phyloP scores from a whole-genome alignment of 2,113 vertebrate genomes.

The Falco punctatus region DNA sequence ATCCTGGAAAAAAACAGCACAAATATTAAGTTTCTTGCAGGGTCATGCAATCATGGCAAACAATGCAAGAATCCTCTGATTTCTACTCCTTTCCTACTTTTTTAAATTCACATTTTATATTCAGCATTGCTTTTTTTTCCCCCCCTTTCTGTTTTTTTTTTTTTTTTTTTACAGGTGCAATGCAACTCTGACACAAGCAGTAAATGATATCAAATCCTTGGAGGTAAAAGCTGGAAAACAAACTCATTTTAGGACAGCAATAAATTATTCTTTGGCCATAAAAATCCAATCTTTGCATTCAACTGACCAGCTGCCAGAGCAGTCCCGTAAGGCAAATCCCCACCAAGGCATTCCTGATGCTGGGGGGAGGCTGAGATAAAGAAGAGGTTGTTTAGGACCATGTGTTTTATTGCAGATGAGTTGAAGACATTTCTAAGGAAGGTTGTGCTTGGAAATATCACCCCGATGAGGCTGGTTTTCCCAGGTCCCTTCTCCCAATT shows the following conservation, averaged over 20 bases:
- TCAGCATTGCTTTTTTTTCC: neutral
- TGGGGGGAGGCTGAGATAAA: neutral
- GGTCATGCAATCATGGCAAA: neutral
- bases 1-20: neutral
- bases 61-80: neutral
- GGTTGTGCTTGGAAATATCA: neutral
- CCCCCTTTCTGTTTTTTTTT: neutral
- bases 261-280: neutral
- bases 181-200: neutral
- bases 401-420: neutral
- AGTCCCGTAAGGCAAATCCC: neutral
- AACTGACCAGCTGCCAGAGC: neutral
- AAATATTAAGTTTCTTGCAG: neutral
- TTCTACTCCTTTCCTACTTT: neutral
- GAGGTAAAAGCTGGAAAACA: neutral
- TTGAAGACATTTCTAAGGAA: neutral
- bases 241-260: neutral
- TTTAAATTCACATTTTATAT: neutral
- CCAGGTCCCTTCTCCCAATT: neutral
- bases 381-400: neutral
- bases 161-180: neutral
- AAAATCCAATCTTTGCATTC: neutral
- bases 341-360: neutral
- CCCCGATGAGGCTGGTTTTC: neutral
- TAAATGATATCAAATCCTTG: neutral